phyloP scores from a whole-genome alignment of 2,888 invertebrate species.

The Cetonia aurata region DNA sequence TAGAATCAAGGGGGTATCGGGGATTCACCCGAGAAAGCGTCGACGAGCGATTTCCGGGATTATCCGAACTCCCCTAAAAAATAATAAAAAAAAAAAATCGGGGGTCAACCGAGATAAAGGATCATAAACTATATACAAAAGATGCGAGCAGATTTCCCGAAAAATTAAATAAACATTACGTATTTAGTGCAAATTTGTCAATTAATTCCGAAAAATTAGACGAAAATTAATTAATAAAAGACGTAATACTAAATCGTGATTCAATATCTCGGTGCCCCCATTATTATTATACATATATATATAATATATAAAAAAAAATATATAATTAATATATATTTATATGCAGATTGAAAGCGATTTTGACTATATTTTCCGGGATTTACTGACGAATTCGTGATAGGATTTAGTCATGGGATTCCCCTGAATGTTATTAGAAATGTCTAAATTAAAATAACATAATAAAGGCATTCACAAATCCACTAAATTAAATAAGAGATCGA shows the following conservation, averaged over 20 bases:
- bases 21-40: too few species aligned
- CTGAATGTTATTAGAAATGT: neutral
- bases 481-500: too few species aligned
- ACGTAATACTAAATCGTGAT: conserved; percentile 41
- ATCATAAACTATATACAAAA: conserved; percentile 40
- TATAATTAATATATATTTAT: conserved; percentile 43
- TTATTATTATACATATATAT: conserved; percentile 29
- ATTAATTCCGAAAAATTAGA: conserved; percentile 44
- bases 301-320: neutral
- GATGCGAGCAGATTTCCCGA: neutral
- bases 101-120: conserved; percentile 49
- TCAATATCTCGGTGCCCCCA: conserved; percentile 51
- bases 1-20: too few species aligned
- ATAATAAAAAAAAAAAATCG: neutral
- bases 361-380: conserved; percentile 47
- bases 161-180: conserved; percentile 33
- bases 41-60: too few species aligned
- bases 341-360: conserved; percentile 55
- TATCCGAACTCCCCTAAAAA: too few species aligned
- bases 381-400: conserved; percentile 11
- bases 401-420: neutral
- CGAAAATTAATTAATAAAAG: neutral
- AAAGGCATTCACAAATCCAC: too few species aligned
- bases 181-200: conserved; percentile 49
- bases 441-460: neutral